Percentiles rank a stretch among this genome's conserved stretches.
Conservation (phyloP, 2,888 invertebrate genomes). For the Phymatocera aterrima region DNA sequence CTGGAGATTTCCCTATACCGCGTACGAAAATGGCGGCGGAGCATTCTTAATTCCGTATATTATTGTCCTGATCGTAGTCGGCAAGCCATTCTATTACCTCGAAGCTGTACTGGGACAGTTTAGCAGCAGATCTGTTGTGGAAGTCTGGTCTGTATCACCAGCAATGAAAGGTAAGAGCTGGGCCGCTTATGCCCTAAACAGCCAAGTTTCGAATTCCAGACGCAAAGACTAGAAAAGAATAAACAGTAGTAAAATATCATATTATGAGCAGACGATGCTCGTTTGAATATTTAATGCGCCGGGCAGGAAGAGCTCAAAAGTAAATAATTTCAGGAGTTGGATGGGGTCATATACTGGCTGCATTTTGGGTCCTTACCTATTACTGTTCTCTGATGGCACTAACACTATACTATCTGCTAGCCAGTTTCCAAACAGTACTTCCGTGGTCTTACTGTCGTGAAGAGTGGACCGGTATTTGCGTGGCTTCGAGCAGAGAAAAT, state of each 20-base stretch:
- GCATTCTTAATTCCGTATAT: slow-evolving; percentile 83
- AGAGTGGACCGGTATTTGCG: slow-evolving; percentile 67
- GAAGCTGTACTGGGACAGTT: slow-evolving; percentile 92
- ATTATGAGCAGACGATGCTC: not conserved
- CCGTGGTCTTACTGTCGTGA: slow-evolving; percentile 75
- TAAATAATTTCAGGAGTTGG: slow-evolving; percentile 68
- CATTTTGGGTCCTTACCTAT: slow-evolving; percentile 74
- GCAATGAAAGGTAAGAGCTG: slow-evolving; percentile 86
- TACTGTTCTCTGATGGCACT: slow-evolving; percentile 76
- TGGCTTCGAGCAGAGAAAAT: slow-evolving; percentile 54
- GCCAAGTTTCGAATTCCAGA: not conserved
- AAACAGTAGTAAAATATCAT: not conserved
- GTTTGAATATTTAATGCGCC: not conserved
- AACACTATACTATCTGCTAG: slow-evolving; percentile 74
- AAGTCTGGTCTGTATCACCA: slow-evolving; percentile 83
- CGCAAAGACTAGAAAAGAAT: not conserved
- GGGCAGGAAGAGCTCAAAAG: not conserved
- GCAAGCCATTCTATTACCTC: slow-evolving; percentile 89
- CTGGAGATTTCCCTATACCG: slow-evolving; percentile 83
- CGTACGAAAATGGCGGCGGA: slow-evolving; percentile 82
- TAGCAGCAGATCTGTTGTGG: slow-evolving; percentile 86
- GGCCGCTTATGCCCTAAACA: no score
- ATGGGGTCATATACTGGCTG: slow-evolving; percentile 74
- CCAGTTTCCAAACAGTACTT: slow-evolving; percentile 73
- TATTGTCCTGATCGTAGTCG: slow-evolving; percentile 80